Base-by-base conservation (phyloP, 2,797 vertebrate genomes). In the Sparidentex hasta region DNA sequence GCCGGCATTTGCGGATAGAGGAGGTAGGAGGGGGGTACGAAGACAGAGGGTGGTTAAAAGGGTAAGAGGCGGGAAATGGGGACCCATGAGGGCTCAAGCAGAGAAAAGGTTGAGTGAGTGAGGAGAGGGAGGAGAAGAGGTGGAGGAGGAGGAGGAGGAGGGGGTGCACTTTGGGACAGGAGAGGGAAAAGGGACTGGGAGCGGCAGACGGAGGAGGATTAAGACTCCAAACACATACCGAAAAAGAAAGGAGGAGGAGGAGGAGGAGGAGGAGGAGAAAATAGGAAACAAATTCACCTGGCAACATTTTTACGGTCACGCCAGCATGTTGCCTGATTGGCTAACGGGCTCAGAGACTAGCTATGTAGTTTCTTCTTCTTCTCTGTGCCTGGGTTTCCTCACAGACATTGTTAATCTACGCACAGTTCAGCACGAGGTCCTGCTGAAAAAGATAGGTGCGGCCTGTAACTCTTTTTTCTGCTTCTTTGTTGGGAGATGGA, bases 21-120 rank as follows among this genome's bases (percentile, higher is more conserved):
- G 38, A 69, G 72, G 52, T 47, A 70, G 61, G 67, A 56, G 55
- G 69, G 67, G 67, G 62, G 66, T 62, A 70, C 65, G 72, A 76
- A 88, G 84, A 88, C 77, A 71, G 69, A 84, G 80, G 68, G 68
- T 81, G 82, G 82, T 79, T 86, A 81, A 89, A 89, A 84, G 89
- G 75, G 72, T 89, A 81, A 83, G 86, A 91, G 84, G 87, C 62
- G 83, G 90, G 87, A 93, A 82, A 88, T 66, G 61, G 72, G 86
- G 85, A 84, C 84, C 77, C 81, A 68, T 71, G 87, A 87, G 87
- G 83, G 78, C 77, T 74, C 69, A 48, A 82, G 78, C 55, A 83
- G 51, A 81, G 86, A 81, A 85, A 90, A 87, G 86, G 76, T 57
- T 83, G 87, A 84, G 75, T 76, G 85, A 82, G 76, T 77, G 83